These are phyloP conservation scores for Mesopsocus fuscifrons DNA, from an alignment of 2,888 invertebrate species.

Conservation along the genomic window DNA sequence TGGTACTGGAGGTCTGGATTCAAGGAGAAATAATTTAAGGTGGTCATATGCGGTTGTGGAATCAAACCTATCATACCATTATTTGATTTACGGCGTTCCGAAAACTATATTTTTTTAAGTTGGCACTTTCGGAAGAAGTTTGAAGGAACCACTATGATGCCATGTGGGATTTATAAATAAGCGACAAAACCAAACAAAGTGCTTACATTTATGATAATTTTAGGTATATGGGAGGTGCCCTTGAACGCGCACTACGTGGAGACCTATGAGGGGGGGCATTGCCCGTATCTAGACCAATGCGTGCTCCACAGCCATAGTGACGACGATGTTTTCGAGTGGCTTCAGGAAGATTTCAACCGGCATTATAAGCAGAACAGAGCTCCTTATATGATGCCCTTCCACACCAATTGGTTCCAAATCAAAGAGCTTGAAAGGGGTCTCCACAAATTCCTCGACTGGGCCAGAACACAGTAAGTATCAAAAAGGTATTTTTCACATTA, in stretches of 20 bases:
- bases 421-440: constrained; percentile 64
- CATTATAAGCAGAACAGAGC: constrained; percentile 75
- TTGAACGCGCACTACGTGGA: constrained; percentile 78
- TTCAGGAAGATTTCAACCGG: constrained; percentile 71
- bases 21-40: too few relatives aligned
- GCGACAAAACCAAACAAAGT: too few relatives aligned
- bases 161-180: too few relatives aligned
- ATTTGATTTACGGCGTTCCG: too few relatives aligned
- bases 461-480: constrained; percentile 43
- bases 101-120: too few relatives aligned
- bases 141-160: too few relatives aligned
- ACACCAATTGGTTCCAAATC: constrained; percentile 91
- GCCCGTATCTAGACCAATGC: constrained; percentile 81
- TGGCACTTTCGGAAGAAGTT: too few relatives aligned
- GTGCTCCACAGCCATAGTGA: constrained; percentile 74
- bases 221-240: constrained; percentile 82
- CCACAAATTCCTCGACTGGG: constrained; percentile 72
- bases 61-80: too few relatives aligned
- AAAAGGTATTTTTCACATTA: too few relatives aligned
- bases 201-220: too few relatives aligned
- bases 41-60: too few relatives aligned
- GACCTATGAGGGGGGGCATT: constrained; percentile 77
- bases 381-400: constrained; percentile 90
- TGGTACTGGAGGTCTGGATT: too few relatives aligned
- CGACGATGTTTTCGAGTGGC: constrained; percentile 65